phyloP scores from a whole-genome alignment of 35 echinoderm and acorn worm genomes.

The Stichopus chloronotus region DNA sequence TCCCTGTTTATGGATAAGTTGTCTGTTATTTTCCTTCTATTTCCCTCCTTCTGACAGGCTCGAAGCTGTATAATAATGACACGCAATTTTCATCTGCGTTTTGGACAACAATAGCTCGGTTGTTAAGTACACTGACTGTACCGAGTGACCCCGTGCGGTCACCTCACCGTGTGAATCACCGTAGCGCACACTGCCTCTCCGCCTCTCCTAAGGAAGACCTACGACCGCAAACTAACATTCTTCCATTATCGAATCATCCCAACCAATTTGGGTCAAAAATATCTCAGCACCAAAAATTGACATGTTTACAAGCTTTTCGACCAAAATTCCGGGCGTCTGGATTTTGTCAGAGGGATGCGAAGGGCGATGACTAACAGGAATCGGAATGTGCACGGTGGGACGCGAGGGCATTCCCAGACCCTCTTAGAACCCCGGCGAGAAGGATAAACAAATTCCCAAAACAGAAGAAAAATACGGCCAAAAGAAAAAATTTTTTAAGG shows the following conservation, averaged over 20 bases:
- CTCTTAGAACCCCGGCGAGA: neutral
- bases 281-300: constrained; percentile 6
- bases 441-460: neutral
- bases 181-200: neutral
- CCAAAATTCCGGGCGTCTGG: constrained; percentile 50
- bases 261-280: constrained; percentile 49
- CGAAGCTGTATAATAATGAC: no score
- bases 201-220: neutral
- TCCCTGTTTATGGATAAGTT: no score
- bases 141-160: constrained; percentile 35
- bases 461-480: neutral
- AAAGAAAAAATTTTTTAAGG: neutral
- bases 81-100: no score
- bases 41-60: no score
- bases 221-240: constrained; percentile 49
- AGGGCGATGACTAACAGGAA: constrained; percentile 9
- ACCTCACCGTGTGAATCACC: constrained; percentile 37
- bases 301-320: constrained; percentile 47
- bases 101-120: no score
- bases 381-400: constrained; percentile 36
- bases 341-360: constrained; percentile 35
- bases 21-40: no score
- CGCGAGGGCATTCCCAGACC: constrained; percentile 32
- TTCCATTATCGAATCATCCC: constrained; percentile 45
- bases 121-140: no score